Percentiles rank a stretch among this genome's conserved stretches.
phyloP scores from a whole-genome alignment of 2,113 vertebrate species.

The Hippocampus abdominalis region DNA sequence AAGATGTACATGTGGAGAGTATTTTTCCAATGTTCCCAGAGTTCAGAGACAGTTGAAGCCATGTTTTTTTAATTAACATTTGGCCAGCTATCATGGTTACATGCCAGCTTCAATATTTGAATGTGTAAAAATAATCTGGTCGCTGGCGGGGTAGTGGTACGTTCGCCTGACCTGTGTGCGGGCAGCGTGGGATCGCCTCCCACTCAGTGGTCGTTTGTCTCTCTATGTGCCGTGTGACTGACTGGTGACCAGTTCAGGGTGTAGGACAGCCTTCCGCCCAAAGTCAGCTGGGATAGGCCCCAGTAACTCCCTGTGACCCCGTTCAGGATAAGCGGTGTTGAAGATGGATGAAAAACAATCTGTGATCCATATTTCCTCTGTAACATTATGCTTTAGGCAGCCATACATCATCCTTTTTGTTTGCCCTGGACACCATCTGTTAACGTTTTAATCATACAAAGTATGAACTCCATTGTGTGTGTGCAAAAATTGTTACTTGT shows the following conservation, averaged over 20 bases:
- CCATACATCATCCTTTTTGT: not conserved
- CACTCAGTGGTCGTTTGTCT: no score
- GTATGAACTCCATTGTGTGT: not conserved
- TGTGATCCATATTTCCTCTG: not conserved
- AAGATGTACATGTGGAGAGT: constrained; percentile 21
- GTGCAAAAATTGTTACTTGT: not conserved
- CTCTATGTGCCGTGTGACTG: no score
- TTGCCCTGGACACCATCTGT: not conserved
- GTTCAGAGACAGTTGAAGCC: constrained; percentile 55
- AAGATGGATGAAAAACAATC: no score
- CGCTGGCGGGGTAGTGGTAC: no score
- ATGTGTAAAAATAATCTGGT: not conserved
- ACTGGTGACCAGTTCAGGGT: no score
- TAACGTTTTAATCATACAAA: not conserved
- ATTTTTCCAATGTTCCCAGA: constrained; percentile 47
- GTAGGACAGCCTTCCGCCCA: no score
- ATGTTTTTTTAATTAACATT: constrained; percentile 69
- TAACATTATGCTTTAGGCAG: not conserved
- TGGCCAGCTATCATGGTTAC: constrained; percentile 60
- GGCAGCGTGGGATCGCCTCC: no score
- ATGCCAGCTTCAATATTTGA: not conserved
- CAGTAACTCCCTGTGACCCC: no score
- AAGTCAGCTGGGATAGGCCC: no score
- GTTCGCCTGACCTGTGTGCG: no score
- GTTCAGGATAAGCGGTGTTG: no score